Evolutionary conservation across 2,888 invertebrate species (phyloP).

Genomic region (Crossocerus cetratus): DNA sequence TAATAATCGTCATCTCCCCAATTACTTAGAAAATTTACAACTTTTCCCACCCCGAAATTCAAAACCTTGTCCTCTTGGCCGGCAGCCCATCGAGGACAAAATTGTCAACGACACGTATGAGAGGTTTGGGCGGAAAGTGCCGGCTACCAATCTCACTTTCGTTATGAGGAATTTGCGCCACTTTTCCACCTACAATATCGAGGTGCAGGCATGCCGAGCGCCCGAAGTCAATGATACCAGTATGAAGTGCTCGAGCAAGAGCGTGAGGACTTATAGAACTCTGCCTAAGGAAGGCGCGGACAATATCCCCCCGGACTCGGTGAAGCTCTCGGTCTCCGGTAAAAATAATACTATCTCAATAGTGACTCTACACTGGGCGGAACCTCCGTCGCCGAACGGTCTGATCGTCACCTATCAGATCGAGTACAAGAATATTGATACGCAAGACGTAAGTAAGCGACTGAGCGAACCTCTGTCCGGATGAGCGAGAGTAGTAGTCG

Average conservation of each 20-base stretch:
- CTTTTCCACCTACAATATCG: conserved; percentile 87
- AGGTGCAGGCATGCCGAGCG: conserved; percentile 88
- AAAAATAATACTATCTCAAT: conserved; percentile 77
- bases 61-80: neutral
- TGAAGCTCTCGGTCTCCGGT: conserved; percentile 58
- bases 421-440: conserved; percentile 84
- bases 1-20: neutral
- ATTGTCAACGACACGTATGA: conserved; percentile 47
- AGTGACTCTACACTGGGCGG: conserved; percentile 87
- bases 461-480: no score
- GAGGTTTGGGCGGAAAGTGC: conserved; percentile 60
- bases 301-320: conserved; percentile 68
- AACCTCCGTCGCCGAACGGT: conserved; percentile 92
- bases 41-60: neutral
- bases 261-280: conserved; percentile 78
- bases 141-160: conserved; percentile 71
- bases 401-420: conserved; percentile 91
- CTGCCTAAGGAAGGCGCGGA: conserved; percentile 72
- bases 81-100: conserved; percentile 16
- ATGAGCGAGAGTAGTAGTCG: no score
- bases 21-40: neutral
- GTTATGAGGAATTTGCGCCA: conserved; percentile 84
- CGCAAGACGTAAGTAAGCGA: conserved; percentile 80
- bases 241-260: conserved; percentile 79
- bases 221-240: conserved; percentile 77